These are phyloP conservation scores for Xestia xanthographa DNA, from an alignment of 2,888 invertebrate genomes.

Conservation along the genomic window DNA sequence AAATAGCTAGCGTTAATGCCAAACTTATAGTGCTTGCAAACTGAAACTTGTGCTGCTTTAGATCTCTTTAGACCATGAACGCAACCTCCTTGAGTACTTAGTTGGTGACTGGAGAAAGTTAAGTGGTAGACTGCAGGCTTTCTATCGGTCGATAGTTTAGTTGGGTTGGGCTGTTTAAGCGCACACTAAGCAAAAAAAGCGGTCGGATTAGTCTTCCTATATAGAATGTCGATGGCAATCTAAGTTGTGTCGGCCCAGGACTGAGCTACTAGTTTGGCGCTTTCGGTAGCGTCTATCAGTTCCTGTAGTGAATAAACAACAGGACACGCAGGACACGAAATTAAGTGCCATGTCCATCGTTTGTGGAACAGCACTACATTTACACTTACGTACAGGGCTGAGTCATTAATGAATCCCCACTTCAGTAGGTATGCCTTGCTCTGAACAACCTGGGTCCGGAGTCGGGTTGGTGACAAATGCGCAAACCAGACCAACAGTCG, in stretches of 20 bases:
- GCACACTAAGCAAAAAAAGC: not conserved
- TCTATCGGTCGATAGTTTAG: not conserved
- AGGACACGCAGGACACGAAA: not conserved
- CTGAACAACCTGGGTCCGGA: too few species aligned
- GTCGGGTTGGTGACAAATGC: not conserved
- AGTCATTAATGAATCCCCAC: too few species aligned
- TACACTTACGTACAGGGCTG: too few species aligned
- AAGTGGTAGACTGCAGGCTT: not conserved
- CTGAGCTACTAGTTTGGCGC: not conserved
- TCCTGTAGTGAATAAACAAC: not conserved
- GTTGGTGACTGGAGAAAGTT: constrained; percentile 5
- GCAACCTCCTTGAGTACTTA: constrained; percentile 14
- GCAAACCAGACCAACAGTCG: not conserved
- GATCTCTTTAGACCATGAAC: constrained; percentile 45
- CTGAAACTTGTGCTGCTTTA: constrained; percentile 41
- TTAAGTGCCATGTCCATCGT: not conserved
- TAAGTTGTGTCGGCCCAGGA: not conserved
- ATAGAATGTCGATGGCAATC: not conserved
- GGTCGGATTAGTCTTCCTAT: not conserved
- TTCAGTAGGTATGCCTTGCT: constrained; percentile 16
- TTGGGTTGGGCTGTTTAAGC: not conserved
- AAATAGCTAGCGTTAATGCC: constrained; percentile 45
- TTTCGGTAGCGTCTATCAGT: not conserved
- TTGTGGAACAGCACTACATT: too few species aligned
- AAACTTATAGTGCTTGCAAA: constrained; percentile 46